These are phyloP conservation scores for Steinernema carpocapsae DNA, from an alignment of 2,888 invertebrate genomes.

Conservation along the genomic window DNA sequence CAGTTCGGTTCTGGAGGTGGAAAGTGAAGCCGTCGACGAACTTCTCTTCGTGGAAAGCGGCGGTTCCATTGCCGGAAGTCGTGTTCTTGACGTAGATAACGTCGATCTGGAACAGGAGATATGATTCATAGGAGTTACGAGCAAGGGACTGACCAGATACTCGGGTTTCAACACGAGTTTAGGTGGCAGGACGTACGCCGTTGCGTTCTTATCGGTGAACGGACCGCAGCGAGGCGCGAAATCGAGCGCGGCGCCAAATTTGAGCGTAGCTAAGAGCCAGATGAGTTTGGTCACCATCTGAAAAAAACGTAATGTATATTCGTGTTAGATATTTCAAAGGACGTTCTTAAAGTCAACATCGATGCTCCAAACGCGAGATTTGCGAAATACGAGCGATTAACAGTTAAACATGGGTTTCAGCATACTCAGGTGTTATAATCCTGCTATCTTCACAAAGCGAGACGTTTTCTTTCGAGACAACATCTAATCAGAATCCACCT, in stretches of 20 bases:
- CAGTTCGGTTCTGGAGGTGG: background rate
- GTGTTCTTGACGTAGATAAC: conserved; percentile 6
- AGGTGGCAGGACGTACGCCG: background rate
- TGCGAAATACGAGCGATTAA: too few species aligned
- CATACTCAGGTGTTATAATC: too few species aligned
- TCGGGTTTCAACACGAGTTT: background rate
- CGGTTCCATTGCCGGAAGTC: background rate
- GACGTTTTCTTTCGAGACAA: too few species aligned
- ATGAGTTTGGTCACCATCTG: background rate
- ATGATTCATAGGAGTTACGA: background rate
- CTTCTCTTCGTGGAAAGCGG: conserved; percentile 9
- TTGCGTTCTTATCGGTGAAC: background rate
- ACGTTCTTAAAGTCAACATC: too few species aligned
- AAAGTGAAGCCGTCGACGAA: conserved; percentile 1
- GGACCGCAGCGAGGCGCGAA: conserved; percentile 9
- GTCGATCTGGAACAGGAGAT: background rate
- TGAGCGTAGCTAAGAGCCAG: background rate
- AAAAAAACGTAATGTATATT: too few species aligned
- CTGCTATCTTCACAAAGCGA: too few species aligned
- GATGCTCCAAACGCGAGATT: too few species aligned
- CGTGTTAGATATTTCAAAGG: too few species aligned
- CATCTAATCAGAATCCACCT: too few species aligned
- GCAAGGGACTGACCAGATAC: background rate
- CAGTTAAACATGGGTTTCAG: too few species aligned
- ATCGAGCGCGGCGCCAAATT: background rate